Conservation (phyloP, 2,797 vertebrate genomes). For the Chrosomus eos region DNA sequence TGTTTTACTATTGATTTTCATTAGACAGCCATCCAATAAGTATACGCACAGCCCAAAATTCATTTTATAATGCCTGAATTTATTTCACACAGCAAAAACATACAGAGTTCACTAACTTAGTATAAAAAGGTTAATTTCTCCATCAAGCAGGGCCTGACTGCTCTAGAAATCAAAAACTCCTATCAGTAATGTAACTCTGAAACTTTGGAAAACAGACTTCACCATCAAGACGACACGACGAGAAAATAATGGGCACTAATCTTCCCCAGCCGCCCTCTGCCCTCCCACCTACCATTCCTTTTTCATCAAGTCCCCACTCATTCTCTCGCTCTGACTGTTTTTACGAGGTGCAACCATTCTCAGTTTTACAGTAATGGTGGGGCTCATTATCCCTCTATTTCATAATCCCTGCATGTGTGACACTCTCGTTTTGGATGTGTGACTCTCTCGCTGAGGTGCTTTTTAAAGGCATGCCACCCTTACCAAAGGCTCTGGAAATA, state of each 20-base stretch:
- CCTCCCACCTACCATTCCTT: constrained; percentile 58
- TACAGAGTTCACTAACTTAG: background rate
- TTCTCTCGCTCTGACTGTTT: constrained; percentile 56
- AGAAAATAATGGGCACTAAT: constrained; percentile 52
- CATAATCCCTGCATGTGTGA: constrained; percentile 55
- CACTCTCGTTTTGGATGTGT: constrained; percentile 53
- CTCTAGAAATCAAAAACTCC: constrained; percentile 16
- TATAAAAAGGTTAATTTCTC: background rate
- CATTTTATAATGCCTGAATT: background rate
- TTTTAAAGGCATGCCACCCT: constrained; percentile 65
- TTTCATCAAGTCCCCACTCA: constrained; percentile 60
- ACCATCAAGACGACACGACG: constrained; percentile 21
- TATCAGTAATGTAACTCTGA: constrained; percentile 19
- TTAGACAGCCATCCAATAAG: background rate
- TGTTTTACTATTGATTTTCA: background rate
- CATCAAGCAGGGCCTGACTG: background rate
- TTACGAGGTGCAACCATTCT: constrained; percentile 72
- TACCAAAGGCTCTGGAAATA: constrained; percentile 70
- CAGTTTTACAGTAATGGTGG: constrained; percentile 70
- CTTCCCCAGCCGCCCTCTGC: constrained; percentile 32
- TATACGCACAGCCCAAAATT: background rate
- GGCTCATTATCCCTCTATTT: constrained; percentile 72
- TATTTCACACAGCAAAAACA: background rate
- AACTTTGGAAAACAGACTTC: constrained; percentile 26
- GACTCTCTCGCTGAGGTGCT: constrained; percentile 67